Evolutionary conservation across 2,888 invertebrate genomes (phyloP).

Genomic region (Himalopsyche tibetana): DNA sequence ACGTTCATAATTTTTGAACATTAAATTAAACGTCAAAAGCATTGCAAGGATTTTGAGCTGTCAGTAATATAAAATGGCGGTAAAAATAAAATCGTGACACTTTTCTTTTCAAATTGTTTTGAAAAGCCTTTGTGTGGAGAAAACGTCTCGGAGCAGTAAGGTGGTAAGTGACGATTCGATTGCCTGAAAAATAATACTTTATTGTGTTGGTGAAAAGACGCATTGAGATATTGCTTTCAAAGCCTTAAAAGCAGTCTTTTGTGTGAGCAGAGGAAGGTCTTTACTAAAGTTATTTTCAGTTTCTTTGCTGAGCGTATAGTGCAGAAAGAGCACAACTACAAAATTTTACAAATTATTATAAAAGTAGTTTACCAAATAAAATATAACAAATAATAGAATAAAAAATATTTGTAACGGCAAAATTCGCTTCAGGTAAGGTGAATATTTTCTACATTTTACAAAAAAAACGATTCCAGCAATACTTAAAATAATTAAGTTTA

Average conservation of each 20-base stretch:
- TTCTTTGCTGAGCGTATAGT: not conserved
- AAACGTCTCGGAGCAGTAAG: not conserved
- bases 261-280: slow-evolving; percentile 26
- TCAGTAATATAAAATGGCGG: not conserved
- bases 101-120: slow-evolving; percentile 20
- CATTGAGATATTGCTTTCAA: slow-evolving; percentile 47
- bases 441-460: too few relatives aligned
- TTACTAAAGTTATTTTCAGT: slow-evolving; percentile 29
- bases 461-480: too few relatives aligned
- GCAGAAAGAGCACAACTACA: not conserved
- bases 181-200: slow-evolving; percentile 50
- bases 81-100: slow-evolving; percentile 26
- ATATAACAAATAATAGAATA: too few relatives aligned
- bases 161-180: slow-evolving; percentile 46
- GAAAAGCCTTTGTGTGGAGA: slow-evolving; percentile 21
- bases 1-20: not conserved
- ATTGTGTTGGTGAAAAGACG: slow-evolving; percentile 46
- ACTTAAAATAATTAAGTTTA: too few relatives aligned
- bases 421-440: too few relatives aligned
- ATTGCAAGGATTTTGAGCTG: not conserved
- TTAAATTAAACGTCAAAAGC: not conserved
- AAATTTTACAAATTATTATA: too few relatives aligned
- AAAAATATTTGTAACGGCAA: too few relatives aligned
- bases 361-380: too few relatives aligned
- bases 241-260: slow-evolving; percentile 28